phyloP scores from a whole-genome alignment of 2,888 invertebrate species.

The Hanleya hanleyi region DNA sequence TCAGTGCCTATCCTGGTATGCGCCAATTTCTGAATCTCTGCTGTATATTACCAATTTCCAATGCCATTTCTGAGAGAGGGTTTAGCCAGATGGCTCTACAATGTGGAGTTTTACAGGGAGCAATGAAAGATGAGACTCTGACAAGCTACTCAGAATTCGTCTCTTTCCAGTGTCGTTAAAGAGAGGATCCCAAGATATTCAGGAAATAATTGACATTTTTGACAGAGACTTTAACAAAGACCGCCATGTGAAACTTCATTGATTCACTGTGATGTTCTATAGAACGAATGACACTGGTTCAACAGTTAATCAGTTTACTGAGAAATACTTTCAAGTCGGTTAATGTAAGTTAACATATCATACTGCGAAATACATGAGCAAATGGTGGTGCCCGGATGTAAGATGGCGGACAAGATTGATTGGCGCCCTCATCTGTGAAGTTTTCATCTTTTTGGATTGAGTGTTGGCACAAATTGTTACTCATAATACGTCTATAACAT shows the following conservation, averaged over 20 bases:
- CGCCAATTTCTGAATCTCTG: background rate
- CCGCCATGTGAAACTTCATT: background rate
- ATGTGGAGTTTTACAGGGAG: background rate
- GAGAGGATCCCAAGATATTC: background rate
- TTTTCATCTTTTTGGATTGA: too few species aligned
- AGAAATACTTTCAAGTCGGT: too few species aligned
- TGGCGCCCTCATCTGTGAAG: too few species aligned
- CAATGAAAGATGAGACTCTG: background rate
- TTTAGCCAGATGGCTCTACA: background rate
- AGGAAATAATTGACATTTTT: background rate
- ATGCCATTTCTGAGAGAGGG: background rate
- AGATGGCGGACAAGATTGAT: too few species aligned
- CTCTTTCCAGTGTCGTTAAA: background rate
- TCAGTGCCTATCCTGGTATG: background rate
- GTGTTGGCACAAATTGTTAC: too few species aligned
- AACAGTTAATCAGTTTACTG: too few species aligned
- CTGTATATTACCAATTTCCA: background rate
- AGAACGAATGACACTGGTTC: too few species aligned
- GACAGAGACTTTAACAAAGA: background rate
- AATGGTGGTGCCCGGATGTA: too few species aligned
- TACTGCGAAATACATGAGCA: too few species aligned
- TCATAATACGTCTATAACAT: too few species aligned
- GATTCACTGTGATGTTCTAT: too few species aligned
- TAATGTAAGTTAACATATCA: too few species aligned
- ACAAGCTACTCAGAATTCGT: background rate